Evolutionary conservation across 2,113 vertebrate genomes (phyloP), one percentile per base, ranked within the genome.

Genomic region (Vulpes ferrilata): DNA sequence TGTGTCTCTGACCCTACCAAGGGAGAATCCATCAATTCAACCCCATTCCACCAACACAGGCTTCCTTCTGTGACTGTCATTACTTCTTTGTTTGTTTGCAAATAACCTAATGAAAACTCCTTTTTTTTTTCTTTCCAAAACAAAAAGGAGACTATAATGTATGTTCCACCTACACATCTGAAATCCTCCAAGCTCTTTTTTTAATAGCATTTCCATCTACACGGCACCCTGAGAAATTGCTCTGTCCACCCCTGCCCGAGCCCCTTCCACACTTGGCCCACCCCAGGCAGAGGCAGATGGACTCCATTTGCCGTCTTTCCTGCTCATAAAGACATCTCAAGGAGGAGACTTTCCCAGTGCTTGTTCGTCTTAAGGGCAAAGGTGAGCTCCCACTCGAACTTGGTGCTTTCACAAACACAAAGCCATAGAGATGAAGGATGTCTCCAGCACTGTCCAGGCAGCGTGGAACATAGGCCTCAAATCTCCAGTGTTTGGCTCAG

Each of bases 1-100:
- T 2, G 11, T 5, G 13, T 78, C 69, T 65, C 74, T 65, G 0
- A 27, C 17, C 43, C 1, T 1, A 5, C 67, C 4, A 0, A 1
- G 48, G 17, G 3, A 5, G 17, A 51, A 4, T 23, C 64, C 5
- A 0, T 7, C 0, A 0, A 0, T 57, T 15, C 7, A 0, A 30
- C 57, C 38, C 73, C 25, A 0, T 8, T 62, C 86, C 53, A 0
- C 38, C 0, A 0, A 1, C 53, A 20, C 82, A 5, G 38, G 1
- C 48, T n/a, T 51, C 5, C 13, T 35, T 64, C 76, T 5, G 12
- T 10, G 30, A 11, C 1, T 0, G 17, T 4, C 20, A 0, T 51
- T 4, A 6, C 59, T 27, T 35, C 55, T 60, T 76, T 12, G 48
- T 38, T 82, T 76, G 53, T 87, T 88, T 82, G 32, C 93, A 71